Evolutionary conservation across 1,140 invertebrate species (phyloP), one percentile per base, ranked within the genome.

Genomic region (Meteorus sp.): DNA sequence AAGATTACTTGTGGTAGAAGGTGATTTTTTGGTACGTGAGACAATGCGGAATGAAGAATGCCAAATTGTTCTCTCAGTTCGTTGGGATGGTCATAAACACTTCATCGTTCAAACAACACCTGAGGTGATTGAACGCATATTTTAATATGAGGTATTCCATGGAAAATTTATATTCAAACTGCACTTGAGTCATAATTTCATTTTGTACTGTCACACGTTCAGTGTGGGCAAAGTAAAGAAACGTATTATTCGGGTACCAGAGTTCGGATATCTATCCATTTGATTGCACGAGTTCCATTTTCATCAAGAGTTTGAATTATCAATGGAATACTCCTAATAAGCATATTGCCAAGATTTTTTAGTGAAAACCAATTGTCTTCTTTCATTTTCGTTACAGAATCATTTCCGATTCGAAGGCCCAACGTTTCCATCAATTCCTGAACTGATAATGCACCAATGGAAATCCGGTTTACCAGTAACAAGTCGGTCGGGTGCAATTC

Each of bases 41-140:
- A 97, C 95, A 35, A 93, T 89, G n/a, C 86, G 90, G 76, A 97
- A 93, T 75, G 89, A 94, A 74, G 90, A 96, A 74, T 86, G 92
- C 70, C 91, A 95, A 83, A 92, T 95, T 59, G 96, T 98, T 44
- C 75, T 99, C 19, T 97, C 94, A 8, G 95, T 97, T 0, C 93
- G 89, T 73, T 98, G 95, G 95, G 91, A 94, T 56, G 92, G 92
- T 5, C 93, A 95, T 69, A 95, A 96, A 76, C 96, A 99, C 82
- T 98, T 98, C 73, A 98, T 98, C 64, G 94, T 98, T 51, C 95
- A 99, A 83, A 94, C 90, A 17, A 95, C 94, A 8, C 83, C 87
- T 9, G 93, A 96, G 79, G 90, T 92, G 81, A 74, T 63, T 50
- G 27, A 56, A 43, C 47, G 53, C 55, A 27, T 44, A 44, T 27